Evolutionary conservation across 2,888 invertebrate species (phyloP).

Genomic region (Baronia brevicornis): DNA sequence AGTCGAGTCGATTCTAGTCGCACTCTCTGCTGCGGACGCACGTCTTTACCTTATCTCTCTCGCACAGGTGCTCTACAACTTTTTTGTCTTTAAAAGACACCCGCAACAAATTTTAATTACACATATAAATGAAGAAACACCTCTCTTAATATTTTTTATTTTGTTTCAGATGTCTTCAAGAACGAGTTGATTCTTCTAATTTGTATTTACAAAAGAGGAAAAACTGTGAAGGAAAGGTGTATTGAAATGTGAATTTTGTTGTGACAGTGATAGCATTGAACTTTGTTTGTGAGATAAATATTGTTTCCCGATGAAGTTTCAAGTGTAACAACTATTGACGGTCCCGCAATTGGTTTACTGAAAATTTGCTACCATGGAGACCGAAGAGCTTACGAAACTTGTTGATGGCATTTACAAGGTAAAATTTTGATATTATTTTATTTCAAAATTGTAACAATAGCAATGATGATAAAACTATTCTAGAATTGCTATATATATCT

Average conservation of each 20-base stretch:
- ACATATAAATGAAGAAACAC: slow-evolving; percentile 10
- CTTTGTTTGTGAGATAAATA: slow-evolving; percentile 43
- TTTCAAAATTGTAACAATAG: slow-evolving; percentile 12
- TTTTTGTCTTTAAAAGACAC: not conserved
- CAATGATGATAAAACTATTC: slow-evolving; percentile 11
- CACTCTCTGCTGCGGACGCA: slow-evolving; percentile 53
- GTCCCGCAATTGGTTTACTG: slow-evolving; percentile 35
- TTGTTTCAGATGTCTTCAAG: slow-evolving; percentile 69
- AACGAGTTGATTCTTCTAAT: slow-evolving; percentile 56
- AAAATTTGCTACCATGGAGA: slow-evolving; percentile 79
- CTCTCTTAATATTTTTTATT: slow-evolving; percentile 32
- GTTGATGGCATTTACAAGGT: slow-evolving; percentile 95
- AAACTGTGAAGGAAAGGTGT: slow-evolving; percentile 33
- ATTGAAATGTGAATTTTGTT: slow-evolving; percentile 70
- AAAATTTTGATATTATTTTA: slow-evolving; percentile 27
- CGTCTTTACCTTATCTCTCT: slow-evolving; percentile 32
- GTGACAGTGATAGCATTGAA: slow-evolving; percentile 54
- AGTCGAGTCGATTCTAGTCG: slow-evolving; percentile 17
- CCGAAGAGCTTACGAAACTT: slow-evolving; percentile 92
- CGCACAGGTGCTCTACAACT: slow-evolving; percentile 11
- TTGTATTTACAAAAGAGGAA: slow-evolving; percentile 35
- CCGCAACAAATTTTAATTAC: slow-evolving; percentile 7
- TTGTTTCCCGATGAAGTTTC: slow-evolving; percentile 59
- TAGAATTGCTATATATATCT: not conserved
- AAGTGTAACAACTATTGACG: slow-evolving; percentile 49